phyloP scores from a whole-genome alignment of 2,888 invertebrate genomes.

The Eremobia ochroleuca region DNA sequence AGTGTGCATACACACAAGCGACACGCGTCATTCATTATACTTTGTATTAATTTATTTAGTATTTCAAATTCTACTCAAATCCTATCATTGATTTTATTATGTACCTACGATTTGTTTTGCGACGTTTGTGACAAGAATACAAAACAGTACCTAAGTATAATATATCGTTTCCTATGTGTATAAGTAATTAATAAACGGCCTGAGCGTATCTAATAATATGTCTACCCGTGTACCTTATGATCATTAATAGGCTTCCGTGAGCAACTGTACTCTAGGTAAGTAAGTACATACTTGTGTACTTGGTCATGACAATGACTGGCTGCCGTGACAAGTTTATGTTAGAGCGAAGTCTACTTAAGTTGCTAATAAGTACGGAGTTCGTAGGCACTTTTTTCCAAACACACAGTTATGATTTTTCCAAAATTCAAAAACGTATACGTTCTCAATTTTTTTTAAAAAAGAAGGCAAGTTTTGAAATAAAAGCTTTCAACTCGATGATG shows the following conservation, averaged over 20 bases:
- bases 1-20: no score
- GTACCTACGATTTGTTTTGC: background rate
- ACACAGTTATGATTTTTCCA: background rate
- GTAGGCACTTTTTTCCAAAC: no score
- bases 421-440: background rate
- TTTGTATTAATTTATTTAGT: no score
- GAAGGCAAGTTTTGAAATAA: background rate
- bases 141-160: background rate
- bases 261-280: background rate
- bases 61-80: background rate
- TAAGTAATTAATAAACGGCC: background rate
- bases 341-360: background rate
- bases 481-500: background rate
- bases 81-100: background rate
- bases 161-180: background rate
- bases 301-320: constrained; percentile 28
- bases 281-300: constrained; percentile 2
- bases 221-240: background rate
- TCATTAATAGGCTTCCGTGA: constrained; percentile 23
- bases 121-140: background rate
- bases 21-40: no score
- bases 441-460: background rate
- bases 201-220: constrained; percentile 20
- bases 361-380: background rate
- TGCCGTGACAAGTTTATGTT: constrained; percentile 16